These are phyloP conservation scores for Tachysurus vachellii DNA, from an alignment of 2,113 vertebrate genomes.

Conservation along the genomic window DNA sequence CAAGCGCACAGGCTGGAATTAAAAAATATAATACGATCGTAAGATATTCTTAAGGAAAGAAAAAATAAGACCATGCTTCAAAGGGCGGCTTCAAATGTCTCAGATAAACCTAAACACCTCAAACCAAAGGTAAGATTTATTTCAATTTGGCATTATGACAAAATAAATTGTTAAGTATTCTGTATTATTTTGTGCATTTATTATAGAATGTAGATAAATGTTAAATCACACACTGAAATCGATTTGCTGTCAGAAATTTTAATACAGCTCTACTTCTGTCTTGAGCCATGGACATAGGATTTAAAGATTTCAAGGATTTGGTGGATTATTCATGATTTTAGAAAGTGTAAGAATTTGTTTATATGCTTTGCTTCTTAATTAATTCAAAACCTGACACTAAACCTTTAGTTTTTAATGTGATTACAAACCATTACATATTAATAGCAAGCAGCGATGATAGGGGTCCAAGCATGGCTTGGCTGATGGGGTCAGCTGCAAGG, in stretches of 20 bases:
- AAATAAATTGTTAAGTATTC: background rate
- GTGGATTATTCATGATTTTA: slow-evolving; percentile 6
- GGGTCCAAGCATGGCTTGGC: too few species aligned
- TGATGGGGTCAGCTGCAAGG: background rate
- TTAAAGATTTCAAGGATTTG: slow-evolving; percentile 69
- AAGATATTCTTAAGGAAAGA: slow-evolving; percentile 17
- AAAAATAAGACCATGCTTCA: slow-evolving; percentile 70
- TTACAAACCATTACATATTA: background rate
- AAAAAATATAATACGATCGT: slow-evolving; percentile 6
- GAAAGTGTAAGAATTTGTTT: slow-evolving; percentile 61
- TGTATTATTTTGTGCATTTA: background rate
- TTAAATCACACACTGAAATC: background rate
- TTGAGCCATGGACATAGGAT: background rate
- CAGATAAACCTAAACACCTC: slow-evolving; percentile 71
- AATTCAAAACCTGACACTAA: background rate
- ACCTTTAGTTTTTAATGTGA: background rate
- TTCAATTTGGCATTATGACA: background rate
- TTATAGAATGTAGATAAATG: background rate
- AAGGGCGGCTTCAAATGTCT: slow-evolving; percentile 72
- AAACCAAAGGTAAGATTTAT: slow-evolving; percentile 75
- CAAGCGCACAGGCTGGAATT: slow-evolving; percentile 6
- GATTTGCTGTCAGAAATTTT: background rate
- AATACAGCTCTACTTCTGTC: slow-evolving; percentile 37
- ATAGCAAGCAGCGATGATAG: background rate
- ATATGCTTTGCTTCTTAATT: slow-evolving; percentile 58